phyloP scores from a whole-genome alignment of 2,797 vertebrate species.

The Zenarchopterus dispar region DNA sequence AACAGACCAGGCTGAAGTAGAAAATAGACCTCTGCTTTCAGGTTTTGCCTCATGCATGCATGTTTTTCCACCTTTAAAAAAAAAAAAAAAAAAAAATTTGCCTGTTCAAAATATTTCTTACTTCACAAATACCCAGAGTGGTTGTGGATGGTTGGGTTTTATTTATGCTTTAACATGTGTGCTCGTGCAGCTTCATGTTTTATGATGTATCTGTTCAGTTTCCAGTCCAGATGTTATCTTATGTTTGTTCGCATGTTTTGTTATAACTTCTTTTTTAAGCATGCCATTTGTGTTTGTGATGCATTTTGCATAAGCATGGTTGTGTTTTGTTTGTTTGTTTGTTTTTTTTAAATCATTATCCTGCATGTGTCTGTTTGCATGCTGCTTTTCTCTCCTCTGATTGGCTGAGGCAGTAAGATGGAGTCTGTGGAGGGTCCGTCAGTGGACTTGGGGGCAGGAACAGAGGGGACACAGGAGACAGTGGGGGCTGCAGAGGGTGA shows the following conservation, averaged over 20 bases:
- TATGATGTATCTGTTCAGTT: background rate
- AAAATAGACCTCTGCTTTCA: background rate
- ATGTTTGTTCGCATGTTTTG: background rate
- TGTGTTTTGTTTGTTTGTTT: background rate
- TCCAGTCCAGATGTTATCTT: background rate
- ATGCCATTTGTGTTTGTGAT: background rate
- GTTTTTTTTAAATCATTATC: conserved; percentile 2
- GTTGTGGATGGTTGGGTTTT: no score
- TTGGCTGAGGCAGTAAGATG: conserved; percentile 42
- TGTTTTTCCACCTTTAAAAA: no score
- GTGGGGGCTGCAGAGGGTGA: conserved; percentile 7
- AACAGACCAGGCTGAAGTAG: background rate
- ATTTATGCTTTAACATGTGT: no score
- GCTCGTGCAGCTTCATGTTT: background rate
- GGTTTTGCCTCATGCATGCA: no score
- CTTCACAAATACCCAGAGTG: no score
- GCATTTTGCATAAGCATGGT: conserved; percentile 2
- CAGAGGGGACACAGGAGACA: conserved; percentile 43
- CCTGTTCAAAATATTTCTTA: no score
- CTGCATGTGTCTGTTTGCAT: conserved; percentile 35
- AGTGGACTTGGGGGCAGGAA: conserved; percentile 43
- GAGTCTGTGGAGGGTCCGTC: conserved; percentile 51
- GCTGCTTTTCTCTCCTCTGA: conserved; percentile 17
- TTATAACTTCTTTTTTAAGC: background rate
- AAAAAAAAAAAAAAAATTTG: no score